These are phyloP conservation scores for Papilio protenor DNA, from an alignment of 2,888 invertebrate genomes.

Conservation along the genomic window DNA sequence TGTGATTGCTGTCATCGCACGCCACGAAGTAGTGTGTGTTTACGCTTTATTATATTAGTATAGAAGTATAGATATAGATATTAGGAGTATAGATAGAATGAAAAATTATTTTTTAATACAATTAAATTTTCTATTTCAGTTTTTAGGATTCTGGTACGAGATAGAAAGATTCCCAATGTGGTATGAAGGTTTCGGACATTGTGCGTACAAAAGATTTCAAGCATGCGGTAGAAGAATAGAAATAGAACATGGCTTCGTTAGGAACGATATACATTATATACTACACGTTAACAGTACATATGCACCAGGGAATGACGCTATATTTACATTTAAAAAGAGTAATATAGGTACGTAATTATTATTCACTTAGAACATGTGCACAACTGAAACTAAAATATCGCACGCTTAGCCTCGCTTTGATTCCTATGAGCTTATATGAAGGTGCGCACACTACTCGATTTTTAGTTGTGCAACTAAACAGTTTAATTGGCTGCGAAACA, in stretches of 20 bases:
- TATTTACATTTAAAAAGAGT: slow-evolving; percentile 65
- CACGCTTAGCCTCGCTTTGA: too few relatives aligned
- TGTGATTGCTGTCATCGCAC: too few relatives aligned
- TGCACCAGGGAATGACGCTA: slow-evolving; percentile 69
- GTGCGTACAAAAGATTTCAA: slow-evolving; percentile 69
- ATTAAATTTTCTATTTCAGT: slow-evolving; percentile 58
- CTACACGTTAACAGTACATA: slow-evolving; percentile 72
- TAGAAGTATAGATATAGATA: too few relatives aligned
- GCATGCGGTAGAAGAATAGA: slow-evolving; percentile 68
- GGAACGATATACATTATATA: slow-evolving; percentile 64
- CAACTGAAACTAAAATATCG: too few relatives aligned
- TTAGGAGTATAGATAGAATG: too few relatives aligned
- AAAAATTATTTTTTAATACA: neutral
- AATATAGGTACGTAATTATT: slow-evolving; percentile 66
- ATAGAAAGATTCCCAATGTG: slow-evolving; percentile 72
- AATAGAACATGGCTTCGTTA: slow-evolving; percentile 69
- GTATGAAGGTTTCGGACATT: slow-evolving; percentile 68
- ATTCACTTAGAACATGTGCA: neutral
- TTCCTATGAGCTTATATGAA: too few relatives aligned
- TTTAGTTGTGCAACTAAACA: too few relatives aligned
- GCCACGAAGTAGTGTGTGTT: too few relatives aligned
- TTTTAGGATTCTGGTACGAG: slow-evolving; percentile 74
- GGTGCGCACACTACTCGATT: too few relatives aligned
- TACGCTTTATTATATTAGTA: too few relatives aligned
- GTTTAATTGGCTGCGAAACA: too few relatives aligned